Percentiles rank a stretch among this genome's conserved stretches.
phyloP scores from a whole-genome alignment of 2,797 vertebrate species.

The Garrulus glandarius region DNA sequence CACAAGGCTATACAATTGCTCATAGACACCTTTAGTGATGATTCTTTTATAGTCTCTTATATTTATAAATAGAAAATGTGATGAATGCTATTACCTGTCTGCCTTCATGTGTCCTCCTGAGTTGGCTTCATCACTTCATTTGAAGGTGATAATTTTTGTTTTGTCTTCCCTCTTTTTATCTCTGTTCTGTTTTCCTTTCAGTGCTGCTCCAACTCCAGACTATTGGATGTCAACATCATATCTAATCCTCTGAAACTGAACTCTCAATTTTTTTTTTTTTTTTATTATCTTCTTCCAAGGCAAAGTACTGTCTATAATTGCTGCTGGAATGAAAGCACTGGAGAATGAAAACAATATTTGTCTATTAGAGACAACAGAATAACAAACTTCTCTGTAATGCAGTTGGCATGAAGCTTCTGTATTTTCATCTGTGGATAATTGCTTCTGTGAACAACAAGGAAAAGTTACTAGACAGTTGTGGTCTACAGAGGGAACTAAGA shows the following conservation, averaged over 20 bases:
- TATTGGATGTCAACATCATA: not conserved
- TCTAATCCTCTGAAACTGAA: not conserved
- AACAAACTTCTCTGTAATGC: not conserved
- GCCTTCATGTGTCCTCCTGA: not conserved
- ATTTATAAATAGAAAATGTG: not conserved
- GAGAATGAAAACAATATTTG: not conserved
- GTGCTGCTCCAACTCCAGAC: not conserved
- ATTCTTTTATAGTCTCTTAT: not conserved
- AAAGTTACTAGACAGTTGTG: not conserved
- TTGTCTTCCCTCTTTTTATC: not conserved
- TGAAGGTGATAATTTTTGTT: not conserved
- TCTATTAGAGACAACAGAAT: not conserved
- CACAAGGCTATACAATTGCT: not conserved
- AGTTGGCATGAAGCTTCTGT: not conserved
- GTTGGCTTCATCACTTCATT: not conserved
- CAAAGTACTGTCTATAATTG: not conserved
- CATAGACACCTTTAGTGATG: not conserved
- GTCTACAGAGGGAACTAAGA: not conserved
- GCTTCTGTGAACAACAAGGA: not conserved
- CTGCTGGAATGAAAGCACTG: not conserved
- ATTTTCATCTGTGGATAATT: slow-evolving; percentile 8
- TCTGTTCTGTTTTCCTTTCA: not conserved
- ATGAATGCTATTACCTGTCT: not conserved
- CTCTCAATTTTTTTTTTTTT: not conserved
- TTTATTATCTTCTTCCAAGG: not conserved